Conservation (phyloP, 1,140 invertebrate species). For the Drosophila pseudoananassae region DNA sequence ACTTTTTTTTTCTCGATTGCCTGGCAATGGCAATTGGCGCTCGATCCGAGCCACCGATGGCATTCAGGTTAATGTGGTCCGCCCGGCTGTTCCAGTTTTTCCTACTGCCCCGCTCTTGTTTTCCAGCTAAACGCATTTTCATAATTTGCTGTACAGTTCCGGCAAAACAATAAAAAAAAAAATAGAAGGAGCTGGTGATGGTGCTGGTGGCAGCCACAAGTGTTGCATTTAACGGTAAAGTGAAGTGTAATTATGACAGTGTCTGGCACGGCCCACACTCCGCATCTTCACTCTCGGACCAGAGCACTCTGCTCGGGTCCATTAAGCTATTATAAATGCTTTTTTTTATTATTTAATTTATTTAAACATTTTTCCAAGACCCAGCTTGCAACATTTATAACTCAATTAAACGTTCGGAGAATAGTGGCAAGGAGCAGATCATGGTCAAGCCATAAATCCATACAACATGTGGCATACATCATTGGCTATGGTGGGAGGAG, state of each 20-base stretch:
- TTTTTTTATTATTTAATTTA: constrained; percentile 80
- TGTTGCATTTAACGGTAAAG: constrained; percentile 78
- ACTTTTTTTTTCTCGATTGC: constrained; percentile 39
- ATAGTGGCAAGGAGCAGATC: constrained; percentile 27
- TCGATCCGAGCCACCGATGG: constrained; percentile 13
- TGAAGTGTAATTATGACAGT: constrained; percentile 58
- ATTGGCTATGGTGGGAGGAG: not conserved
- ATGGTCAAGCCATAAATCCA: constrained; percentile 33
- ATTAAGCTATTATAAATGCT: constrained; percentile 73
- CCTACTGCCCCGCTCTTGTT: constrained; percentile 48
- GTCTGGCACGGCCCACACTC: constrained; percentile 50
- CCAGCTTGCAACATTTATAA: constrained; percentile 51
- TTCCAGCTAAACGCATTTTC: constrained; percentile 73
- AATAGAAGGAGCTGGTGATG: not conserved
- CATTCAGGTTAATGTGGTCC: constrained; percentile 75
- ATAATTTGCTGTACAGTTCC: constrained; percentile 78
- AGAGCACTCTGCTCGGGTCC: constrained; percentile 20
- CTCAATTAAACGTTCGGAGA: constrained; percentile 62
- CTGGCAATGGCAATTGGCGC: constrained; percentile 31
- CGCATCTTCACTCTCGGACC: not conserved
- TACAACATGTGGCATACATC: not conserved
- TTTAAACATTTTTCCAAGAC: constrained; percentile 37
- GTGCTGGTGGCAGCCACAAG: constrained; percentile 30
- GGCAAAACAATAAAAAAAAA: constrained; percentile 33
- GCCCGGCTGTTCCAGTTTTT: constrained; percentile 70